A percentile compares a stretch with the other conserved stretches of the same genome.
Evolutionary conservation across 1,140 invertebrate species (phyloP).

Genomic region (Drosophila auraria): DNA sequence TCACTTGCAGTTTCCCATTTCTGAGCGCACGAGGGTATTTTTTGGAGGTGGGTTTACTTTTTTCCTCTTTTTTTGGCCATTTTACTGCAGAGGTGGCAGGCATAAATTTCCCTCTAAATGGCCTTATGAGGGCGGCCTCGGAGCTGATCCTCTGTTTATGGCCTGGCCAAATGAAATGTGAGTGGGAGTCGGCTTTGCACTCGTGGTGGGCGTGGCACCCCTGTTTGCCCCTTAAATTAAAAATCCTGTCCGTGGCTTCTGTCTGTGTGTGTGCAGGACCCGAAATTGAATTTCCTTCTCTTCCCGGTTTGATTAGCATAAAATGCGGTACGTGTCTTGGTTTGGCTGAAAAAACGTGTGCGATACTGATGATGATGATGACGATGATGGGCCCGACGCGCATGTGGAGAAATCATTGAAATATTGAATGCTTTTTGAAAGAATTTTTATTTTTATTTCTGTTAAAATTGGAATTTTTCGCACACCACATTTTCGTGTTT

Average conservation of each 20-base stretch:
- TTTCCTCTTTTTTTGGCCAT: slow-evolving; percentile 31
- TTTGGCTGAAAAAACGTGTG: slow-evolving; percentile 34
- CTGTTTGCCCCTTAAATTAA: slow-evolving; percentile 70
- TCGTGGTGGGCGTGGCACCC: neutral
- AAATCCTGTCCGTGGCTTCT: slow-evolving; percentile 45
- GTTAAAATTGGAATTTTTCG: slow-evolving; percentile 77
- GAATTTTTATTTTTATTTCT: slow-evolving; percentile 75
- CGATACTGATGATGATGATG: slow-evolving; percentile 3
- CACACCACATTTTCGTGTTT: slow-evolving; percentile 71
- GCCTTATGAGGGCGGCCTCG: slow-evolving; percentile 60
- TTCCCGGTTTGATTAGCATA: slow-evolving; percentile 62
- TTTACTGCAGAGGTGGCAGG: slow-evolving; percentile 49
- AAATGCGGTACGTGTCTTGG: slow-evolving; percentile 57
- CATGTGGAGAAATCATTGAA: slow-evolving; percentile 30
- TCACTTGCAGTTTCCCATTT: slow-evolving; percentile 69
- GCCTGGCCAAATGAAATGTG: slow-evolving; percentile 55
- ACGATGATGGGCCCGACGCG: neutral
- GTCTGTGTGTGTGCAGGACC: slow-evolving; percentile 5
- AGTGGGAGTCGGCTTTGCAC: slow-evolving; percentile 27
- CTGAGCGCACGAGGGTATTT: slow-evolving; percentile 34
- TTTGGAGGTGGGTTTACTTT: slow-evolving; percentile 18
- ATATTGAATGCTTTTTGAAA: slow-evolving; percentile 56
- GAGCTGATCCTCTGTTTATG: slow-evolving; percentile 73
- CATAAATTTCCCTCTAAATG: slow-evolving; percentile 75
- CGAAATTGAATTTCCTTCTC: slow-evolving; percentile 61